Conservation (phyloP, 2,113 vertebrate genomes). For the Jaculus jaculus region DNA sequence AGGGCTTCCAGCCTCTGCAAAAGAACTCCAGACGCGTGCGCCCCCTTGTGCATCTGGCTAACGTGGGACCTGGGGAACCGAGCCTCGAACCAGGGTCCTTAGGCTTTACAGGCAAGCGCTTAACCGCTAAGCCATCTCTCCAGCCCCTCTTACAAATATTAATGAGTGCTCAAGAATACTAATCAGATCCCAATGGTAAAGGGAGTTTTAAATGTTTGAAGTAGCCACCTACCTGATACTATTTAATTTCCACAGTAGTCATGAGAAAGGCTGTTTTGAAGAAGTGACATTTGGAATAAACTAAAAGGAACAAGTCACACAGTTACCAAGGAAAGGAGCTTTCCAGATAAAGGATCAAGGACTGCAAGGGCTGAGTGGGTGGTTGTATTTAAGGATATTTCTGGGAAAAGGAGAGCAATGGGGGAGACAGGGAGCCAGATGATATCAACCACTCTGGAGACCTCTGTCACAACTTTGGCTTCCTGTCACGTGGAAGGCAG, state of each 20-base stretch:
- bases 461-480: too few relatives aligned
- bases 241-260: neutral
- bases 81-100: too few relatives aligned
- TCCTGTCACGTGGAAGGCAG: neutral
- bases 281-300: neutral
- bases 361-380: neutral
- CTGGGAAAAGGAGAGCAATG: too few relatives aligned
- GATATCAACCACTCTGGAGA: neutral
- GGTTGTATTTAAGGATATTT: neutral
- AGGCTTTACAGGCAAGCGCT: too few relatives aligned
- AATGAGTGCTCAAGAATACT: conserved; percentile 48
- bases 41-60: too few relatives aligned
- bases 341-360: neutral
- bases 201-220: neutral
- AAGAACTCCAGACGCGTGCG: too few relatives aligned
- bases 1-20: too few relatives aligned
- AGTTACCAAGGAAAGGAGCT: neutral
- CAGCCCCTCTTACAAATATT: too few relatives aligned
- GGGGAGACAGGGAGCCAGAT: neutral
- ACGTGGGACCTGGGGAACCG: too few relatives aligned
- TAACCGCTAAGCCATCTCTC: too few relatives aligned
- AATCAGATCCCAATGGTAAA: conserved; percentile 32
- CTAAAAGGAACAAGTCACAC: neutral
- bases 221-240: neutral
- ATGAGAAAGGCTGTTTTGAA: neutral